A percentile compares a stretch with the other conserved stretches of the same genome.
These are phyloP conservation scores for Vulpes lagopus DNA, from an alignment of 2,113 vertebrate species.

Conservation along the genomic window DNA sequence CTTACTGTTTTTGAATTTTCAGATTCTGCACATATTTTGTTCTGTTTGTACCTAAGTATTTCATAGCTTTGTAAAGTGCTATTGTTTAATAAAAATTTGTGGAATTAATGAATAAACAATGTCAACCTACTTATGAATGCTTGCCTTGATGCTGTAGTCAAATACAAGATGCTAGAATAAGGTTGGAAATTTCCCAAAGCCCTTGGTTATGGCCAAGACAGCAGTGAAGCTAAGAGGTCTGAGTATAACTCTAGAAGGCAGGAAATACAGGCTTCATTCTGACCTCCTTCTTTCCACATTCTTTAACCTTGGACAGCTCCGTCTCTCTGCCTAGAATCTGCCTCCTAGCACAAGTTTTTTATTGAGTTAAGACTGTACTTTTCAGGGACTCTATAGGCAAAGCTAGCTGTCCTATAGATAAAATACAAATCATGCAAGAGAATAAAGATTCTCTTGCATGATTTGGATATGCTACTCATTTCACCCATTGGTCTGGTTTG, in stretches of 20 bases:
- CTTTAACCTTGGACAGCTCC: conserved; percentile 11
- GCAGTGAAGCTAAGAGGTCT: not conserved
- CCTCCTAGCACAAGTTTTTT: not conserved
- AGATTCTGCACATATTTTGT: not conserved
- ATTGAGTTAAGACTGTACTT: not conserved
- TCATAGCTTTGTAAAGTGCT: not conserved
- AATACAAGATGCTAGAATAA: not conserved
- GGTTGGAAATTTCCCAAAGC: not conserved
- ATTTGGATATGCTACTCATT: not conserved
- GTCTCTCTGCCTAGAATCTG: not conserved
- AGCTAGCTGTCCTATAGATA: not conserved
- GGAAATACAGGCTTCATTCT: conserved; percentile 14
- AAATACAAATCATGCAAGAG: not conserved
- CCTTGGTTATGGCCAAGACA: not conserved
- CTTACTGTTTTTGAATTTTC: not conserved
- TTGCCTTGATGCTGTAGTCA: conserved; percentile 21
- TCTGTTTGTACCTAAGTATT: conserved; percentile 35
- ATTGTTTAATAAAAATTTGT: conserved; percentile 26
- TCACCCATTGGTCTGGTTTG: not conserved
- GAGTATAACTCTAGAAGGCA: not conserved
- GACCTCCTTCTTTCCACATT: not conserved
- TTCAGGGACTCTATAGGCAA: not conserved
- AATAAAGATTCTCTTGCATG: not conserved
- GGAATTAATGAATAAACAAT: conserved; percentile 51
- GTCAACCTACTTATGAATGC: not conserved